Evolutionary conservation across 2,797 vertebrate genomes (phyloP).

Genomic region (Podarcis siculus): DNA sequence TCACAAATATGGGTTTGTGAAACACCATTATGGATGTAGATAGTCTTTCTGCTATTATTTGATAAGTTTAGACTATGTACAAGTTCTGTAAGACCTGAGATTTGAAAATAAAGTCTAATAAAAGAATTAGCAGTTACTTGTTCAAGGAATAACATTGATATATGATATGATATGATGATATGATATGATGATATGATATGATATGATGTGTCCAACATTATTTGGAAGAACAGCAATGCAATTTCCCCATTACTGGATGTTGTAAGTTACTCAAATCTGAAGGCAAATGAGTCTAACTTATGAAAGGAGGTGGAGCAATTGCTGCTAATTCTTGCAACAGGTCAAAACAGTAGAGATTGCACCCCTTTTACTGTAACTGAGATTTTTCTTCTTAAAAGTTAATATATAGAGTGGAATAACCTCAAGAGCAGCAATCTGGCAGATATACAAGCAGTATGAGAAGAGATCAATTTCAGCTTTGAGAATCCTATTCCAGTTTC

Average conservation of each 20-base stretch:
- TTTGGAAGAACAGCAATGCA: not conserved
- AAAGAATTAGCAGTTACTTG: not conserved
- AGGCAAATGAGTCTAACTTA: not conserved
- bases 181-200: not conserved
- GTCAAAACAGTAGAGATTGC: not conserved
- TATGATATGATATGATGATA: no score
- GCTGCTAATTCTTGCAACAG: rapidly evolving
- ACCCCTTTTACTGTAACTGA: not conserved
- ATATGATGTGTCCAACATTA: not conserved
- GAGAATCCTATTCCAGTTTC: not conserved
- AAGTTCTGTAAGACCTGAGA: not conserved
- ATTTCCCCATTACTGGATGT: not conserved
- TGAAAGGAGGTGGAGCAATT: rapidly evolving
- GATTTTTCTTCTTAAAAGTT: not conserved
- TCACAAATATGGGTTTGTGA: not conserved
- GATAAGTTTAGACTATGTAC: not conserved
- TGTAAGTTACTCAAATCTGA: not conserved
- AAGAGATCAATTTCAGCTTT: not conserved
- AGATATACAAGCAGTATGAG: not conserved
- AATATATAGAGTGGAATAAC: not conserved
- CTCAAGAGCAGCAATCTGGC: not conserved
- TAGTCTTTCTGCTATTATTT: not conserved
- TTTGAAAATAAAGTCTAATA: not conserved
- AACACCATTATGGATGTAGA: not conserved
- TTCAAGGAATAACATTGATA: not conserved